Percentiles rank a stretch among this genome's conserved stretches.
Conservation (phyloP, 2,888 invertebrate genomes). For the Drosophila quinaria region DNA sequence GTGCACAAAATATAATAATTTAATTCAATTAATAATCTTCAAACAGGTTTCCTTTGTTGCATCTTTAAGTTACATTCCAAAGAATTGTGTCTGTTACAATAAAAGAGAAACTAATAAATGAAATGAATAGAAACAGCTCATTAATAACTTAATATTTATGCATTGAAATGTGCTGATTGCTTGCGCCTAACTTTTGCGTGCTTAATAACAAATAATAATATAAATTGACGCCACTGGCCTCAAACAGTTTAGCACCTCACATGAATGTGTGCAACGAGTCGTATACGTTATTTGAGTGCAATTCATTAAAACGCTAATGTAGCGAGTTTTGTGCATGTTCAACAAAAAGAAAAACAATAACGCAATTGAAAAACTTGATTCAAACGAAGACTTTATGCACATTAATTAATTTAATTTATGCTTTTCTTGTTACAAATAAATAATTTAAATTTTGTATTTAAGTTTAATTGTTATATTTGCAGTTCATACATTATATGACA, state of each 20-base stretch:
- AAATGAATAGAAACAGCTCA: neutral
- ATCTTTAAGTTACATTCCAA: too few species aligned
- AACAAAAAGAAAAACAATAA: constrained; percentile 15
- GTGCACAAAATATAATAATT: neutral
- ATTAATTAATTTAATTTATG: neutral
- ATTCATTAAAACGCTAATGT: constrained; percentile 23
- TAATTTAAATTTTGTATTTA: neutral
- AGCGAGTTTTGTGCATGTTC: constrained; percentile 27
- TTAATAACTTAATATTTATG: constrained; percentile 18
- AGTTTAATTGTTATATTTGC: neutral
- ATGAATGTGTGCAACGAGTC: constrained; percentile 24
- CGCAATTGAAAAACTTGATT: neutral
- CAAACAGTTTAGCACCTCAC: constrained; percentile 10
- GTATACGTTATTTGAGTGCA: constrained; percentile 41
- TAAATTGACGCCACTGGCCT: constrained; percentile 26
- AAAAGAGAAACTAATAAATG: neutral
- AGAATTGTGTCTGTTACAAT: neutral
- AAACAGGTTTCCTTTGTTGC: neutral
- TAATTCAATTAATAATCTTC: neutral
- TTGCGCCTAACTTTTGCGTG: constrained; percentile 30
- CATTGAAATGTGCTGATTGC: constrained; percentile 24
- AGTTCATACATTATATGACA: neutral
- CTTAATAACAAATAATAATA: constrained; percentile 32
- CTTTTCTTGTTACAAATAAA: neutral
- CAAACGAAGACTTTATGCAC: neutral